Conservation (phyloP, 2,888 invertebrate genomes). For the Adelphocoris suturalis region DNA sequence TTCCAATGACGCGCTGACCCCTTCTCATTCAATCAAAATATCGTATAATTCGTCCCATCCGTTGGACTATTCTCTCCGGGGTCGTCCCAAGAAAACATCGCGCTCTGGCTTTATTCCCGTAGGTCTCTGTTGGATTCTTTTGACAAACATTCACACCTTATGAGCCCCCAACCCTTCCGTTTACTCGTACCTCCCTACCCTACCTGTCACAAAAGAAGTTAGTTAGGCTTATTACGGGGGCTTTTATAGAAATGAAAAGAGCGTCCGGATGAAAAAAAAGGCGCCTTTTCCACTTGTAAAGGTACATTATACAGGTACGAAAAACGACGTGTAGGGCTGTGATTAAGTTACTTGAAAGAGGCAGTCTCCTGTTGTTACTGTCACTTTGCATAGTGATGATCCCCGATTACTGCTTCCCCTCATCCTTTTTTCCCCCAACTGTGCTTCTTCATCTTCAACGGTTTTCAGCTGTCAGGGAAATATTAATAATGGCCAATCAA, state of each 20-base stretch:
- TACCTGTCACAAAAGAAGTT: constrained; percentile 37
- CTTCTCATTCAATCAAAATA: no score
- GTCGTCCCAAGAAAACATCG: no score
- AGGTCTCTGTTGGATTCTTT: neutral
- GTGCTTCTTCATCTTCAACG: constrained; percentile 34
- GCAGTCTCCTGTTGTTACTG: constrained; percentile 20
- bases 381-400: constrained; percentile 59
- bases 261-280: constrained; percentile 10
- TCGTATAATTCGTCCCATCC: no score
- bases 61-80: no score
- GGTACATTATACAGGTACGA: neutral
- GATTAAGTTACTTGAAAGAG: constrained; percentile 51
- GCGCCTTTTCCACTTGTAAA: constrained; percentile 15
- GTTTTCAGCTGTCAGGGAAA: constrained; percentile 16
- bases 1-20: no score
- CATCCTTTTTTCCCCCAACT: neutral
- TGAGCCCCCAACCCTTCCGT: neutral
- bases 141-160: neutral
- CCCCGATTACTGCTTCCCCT: constrained; percentile 23
- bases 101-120: no score
- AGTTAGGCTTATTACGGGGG: constrained; percentile 47
- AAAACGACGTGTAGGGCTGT: neutral
- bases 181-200: neutral
- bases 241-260: constrained; percentile 24
- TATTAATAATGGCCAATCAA: constrained; percentile 58